Conservation (phyloP, 2,888 invertebrate genomes). For the Pseudococcus jackbeardsleyi region DNA sequence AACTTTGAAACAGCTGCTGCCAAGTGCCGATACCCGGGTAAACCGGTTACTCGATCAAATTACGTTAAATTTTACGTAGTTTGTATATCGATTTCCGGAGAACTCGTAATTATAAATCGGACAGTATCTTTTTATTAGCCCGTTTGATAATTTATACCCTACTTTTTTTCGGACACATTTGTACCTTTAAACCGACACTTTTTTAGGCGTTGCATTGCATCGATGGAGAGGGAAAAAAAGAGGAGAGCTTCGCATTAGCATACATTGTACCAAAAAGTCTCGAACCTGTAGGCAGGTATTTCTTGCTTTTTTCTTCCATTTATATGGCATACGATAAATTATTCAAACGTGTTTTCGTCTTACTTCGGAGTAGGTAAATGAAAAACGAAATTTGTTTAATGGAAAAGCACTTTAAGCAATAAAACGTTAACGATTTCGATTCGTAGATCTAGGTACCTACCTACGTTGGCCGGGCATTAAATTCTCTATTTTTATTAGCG, state of each 20-base stretch:
- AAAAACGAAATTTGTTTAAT: conserved; percentile 56
- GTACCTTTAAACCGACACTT: conserved; percentile 9
- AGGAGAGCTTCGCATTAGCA: conserved; percentile 29
- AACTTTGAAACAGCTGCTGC: conserved; percentile 45
- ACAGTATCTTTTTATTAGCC: conserved; percentile 53
- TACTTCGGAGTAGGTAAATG: not conserved
- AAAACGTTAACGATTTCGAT: conserved; percentile 47
- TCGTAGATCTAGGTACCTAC: not conserved
- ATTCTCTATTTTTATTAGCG: conserved; percentile 33
- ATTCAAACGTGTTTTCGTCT: conserved; percentile 15
- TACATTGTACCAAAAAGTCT: conserved; percentile 25
- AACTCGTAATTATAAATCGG: conserved; percentile 50
- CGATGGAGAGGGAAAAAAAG: not conserved
- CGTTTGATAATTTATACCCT: conserved; percentile 37
- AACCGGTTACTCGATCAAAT: conserved; percentile 53
- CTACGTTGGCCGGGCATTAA: not conserved
- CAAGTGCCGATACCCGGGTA: not conserved
- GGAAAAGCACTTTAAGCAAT: conserved; percentile 51
- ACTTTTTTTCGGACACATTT: conserved; percentile 56
- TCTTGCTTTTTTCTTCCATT: not conserved
- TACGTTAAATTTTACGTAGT: conserved; percentile 50
- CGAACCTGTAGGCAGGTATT: conserved; percentile 39
- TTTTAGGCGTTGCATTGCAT: not conserved
- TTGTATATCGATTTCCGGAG: conserved; percentile 49
- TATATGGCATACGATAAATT: conserved; percentile 30